These are phyloP conservation scores for Orestias chungarensis DNA, from an alignment of 2,797 vertebrate species.

Conservation along the genomic window DNA sequence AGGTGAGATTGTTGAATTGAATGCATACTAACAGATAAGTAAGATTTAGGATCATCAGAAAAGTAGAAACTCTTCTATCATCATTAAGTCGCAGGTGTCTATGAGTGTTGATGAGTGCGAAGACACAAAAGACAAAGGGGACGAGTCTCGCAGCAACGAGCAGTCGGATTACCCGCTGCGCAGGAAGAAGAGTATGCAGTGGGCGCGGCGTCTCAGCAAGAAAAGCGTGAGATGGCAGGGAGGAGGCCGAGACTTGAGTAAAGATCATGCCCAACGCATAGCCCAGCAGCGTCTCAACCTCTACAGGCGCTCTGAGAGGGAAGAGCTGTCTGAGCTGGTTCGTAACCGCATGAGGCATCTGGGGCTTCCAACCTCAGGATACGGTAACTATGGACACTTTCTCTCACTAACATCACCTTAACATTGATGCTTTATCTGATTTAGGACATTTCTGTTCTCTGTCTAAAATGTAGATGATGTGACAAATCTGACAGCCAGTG, in stretches of 20 bases:
- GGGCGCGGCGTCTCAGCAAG: conserved; percentile 90
- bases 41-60: not conserved
- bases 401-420: conserved; percentile 23
- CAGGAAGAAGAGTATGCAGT: conserved; percentile 95
- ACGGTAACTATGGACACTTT: conserved; percentile 80
- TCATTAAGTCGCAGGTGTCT: conserved; percentile 76
- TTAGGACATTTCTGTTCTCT: conserved; percentile 54
- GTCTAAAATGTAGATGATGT: conserved; percentile 84
- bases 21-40: not conserved
- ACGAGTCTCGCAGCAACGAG: conserved; percentile 79
- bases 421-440: conserved; percentile 17
- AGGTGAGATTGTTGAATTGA: conserved; percentile 63
- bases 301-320: conserved; percentile 88
- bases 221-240: conserved; percentile 80
- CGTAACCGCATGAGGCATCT: conserved; percentile 95
- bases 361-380: conserved; percentile 91
- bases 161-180: conserved; percentile 85
- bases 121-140: conserved; percentile 76
- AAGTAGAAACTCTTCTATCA: not conserved
- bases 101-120: conserved; percentile 78
- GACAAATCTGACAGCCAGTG: conserved; percentile 95
- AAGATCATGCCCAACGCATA: conserved; percentile 84
- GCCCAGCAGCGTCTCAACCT: conserved; percentile 87
- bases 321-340: conserved; percentile 93
- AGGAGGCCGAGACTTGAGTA: conserved; percentile 82